Percentiles rank a stretch among this genome's conserved stretches.
Evolutionary conservation across 2,797 vertebrate species (phyloP).

Genomic region (Ctenochaetus hawaiiensis): DNA sequence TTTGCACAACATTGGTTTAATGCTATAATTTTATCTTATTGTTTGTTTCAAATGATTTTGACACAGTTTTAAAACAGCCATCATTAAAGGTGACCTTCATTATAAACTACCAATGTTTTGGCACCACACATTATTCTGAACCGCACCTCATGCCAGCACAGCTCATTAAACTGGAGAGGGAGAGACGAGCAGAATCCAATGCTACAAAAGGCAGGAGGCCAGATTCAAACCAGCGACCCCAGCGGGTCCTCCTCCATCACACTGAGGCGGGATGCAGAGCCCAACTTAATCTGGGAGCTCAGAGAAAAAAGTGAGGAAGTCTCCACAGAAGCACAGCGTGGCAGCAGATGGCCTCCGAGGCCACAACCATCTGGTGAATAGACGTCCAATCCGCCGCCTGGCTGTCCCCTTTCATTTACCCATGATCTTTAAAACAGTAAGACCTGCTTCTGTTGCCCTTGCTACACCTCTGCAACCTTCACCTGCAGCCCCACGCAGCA

Average conservation of each 20-base stretch:
- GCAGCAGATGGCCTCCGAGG: slow-evolving; percentile 86
- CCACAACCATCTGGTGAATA: slow-evolving; percentile 88
- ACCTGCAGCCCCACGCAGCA: slow-evolving; percentile 20
- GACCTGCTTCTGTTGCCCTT: slow-evolving; percentile 44
- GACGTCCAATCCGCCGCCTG: slow-evolving; percentile 79
- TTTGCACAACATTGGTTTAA: too few species aligned
- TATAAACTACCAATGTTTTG: slow-evolving; percentile 13
- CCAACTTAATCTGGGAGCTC: slow-evolving; percentile 57
- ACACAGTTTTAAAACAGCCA: background rate
- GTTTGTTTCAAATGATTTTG: background rate
- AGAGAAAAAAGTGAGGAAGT: slow-evolving; percentile 67
- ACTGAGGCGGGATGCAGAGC: slow-evolving; percentile 42
- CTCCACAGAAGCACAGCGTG: slow-evolving; percentile 69
- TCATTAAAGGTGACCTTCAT: slow-evolving; percentile 46
- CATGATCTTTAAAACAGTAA: slow-evolving; percentile 69
- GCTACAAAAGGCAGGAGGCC: slow-evolving; percentile 34
- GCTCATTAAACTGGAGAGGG: slow-evolving; percentile 26
- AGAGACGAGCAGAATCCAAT: slow-evolving; percentile 13
- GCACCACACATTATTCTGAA: slow-evolving; percentile 10
- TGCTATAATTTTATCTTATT: too few species aligned
- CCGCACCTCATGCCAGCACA: slow-evolving; percentile 11
- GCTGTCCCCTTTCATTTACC: slow-evolving; percentile 83
- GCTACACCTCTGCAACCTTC: slow-evolving; percentile 19
- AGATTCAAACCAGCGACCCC: slow-evolving; percentile 60
- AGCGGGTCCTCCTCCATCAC: slow-evolving; percentile 44